phyloP scores from a whole-genome alignment of 1,140 invertebrate genomes.

The Thaumatotibia leucotreta region DNA sequence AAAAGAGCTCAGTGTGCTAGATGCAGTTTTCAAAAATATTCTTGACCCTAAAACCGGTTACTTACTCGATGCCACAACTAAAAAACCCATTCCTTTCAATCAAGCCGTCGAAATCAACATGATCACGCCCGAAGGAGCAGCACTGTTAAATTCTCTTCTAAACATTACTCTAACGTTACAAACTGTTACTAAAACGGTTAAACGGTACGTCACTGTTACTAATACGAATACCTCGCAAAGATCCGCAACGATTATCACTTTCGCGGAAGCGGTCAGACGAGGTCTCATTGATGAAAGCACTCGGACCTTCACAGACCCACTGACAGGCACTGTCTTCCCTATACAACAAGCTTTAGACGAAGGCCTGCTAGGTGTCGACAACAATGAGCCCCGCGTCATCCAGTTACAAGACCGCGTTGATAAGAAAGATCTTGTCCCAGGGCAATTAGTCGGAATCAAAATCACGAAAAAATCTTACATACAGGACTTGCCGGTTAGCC shows the following conservation, averaged over 20 bases:
- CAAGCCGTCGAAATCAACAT: constrained; percentile 90
- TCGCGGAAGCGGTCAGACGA: constrained; percentile 85
- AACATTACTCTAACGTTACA: constrained; percentile 91
- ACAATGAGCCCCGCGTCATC: constrained; percentile 67
- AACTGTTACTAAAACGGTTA: constrained; percentile 88
- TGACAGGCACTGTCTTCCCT: constrained; percentile 84
- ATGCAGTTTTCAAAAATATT: constrained; percentile 89
- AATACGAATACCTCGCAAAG: constrained; percentile 78
- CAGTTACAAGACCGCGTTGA: constrained; percentile 55
- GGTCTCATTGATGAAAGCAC: constrained; percentile 89
- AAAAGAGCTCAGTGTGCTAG: constrained; percentile 87
- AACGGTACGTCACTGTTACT: constrained; percentile 86
- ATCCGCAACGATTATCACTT: constrained; percentile 82
- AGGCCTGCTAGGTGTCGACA: constrained; percentile 80
- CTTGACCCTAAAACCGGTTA: constrained; percentile 92
- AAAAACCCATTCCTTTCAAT: constrained; percentile 87
- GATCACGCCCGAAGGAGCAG: constrained; percentile 90
- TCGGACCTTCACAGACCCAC: constrained; percentile 88
- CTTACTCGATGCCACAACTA: constrained; percentile 86
- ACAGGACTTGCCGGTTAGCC: constrained; percentile 65
- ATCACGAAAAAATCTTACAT: constrained; percentile 75
- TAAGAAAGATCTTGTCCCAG: constrained; percentile 65
- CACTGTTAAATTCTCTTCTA: constrained; percentile 87
- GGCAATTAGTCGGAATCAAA: constrained; percentile 72
- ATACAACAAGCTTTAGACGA: constrained; percentile 90